phyloP scores from a whole-genome alignment of 2,888 invertebrate species.

The Chrysotoxum bicinctum region DNA sequence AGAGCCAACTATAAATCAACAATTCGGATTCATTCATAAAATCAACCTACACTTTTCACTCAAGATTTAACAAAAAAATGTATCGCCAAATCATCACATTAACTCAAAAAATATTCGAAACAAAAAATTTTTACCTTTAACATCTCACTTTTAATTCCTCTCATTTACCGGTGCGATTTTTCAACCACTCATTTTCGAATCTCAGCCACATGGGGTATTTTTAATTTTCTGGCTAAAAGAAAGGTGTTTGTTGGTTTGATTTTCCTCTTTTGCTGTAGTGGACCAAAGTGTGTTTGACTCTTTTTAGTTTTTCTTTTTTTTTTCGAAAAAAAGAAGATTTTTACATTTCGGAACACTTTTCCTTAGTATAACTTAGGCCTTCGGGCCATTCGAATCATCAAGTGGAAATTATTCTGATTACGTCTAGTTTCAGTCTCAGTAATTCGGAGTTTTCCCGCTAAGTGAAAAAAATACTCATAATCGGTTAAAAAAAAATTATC shows the following conservation, averaged over 20 bases:
- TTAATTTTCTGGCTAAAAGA: conserved; percentile 53
- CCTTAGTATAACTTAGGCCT: conserved; percentile 69
- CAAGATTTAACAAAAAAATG: neutral
- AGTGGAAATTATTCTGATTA: conserved; percentile 57
- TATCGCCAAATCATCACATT: neutral
- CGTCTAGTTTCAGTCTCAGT: conserved; percentile 30
- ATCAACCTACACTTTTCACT: neutral
- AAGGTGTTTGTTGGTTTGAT: conserved; percentile 51
- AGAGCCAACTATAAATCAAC: neutral
- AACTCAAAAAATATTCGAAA: neutral
- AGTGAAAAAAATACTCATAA: conserved; percentile 17
- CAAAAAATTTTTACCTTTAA: conserved; percentile 14
- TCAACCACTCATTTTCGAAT: conserved; percentile 21
- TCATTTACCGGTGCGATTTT: conserved; percentile 7
- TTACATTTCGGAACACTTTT: conserved; percentile 47
- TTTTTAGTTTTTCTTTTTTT: neutral
- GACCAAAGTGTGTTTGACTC: conserved; percentile 44
- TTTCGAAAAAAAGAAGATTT: conserved; percentile 24
- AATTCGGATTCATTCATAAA: conserved; percentile 19
- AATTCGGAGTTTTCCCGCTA: conserved; percentile 22
- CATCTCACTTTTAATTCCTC: conserved; percentile 8
- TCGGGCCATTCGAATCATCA: conserved; percentile 70
- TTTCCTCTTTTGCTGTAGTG: conserved; percentile 6
- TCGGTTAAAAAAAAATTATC: conserved; percentile 12
- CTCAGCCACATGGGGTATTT: conserved; percentile 43